phyloP scores from a whole-genome alignment of 1,140 invertebrate species.

The Drosophila saltans region DNA sequence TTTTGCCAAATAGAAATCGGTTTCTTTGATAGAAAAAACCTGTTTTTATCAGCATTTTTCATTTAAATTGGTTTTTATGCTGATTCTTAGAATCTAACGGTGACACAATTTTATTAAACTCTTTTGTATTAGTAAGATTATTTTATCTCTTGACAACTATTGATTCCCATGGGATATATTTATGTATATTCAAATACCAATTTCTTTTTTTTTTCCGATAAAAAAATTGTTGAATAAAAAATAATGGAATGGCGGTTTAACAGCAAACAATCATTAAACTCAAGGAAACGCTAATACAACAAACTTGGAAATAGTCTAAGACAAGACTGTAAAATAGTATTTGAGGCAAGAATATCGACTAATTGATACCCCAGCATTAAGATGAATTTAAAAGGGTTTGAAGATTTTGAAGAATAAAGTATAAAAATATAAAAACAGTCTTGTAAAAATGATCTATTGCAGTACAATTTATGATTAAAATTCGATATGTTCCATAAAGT shows the following conservation, averaged over 20 bases:
- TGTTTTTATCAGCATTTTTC: conserved; percentile 10
- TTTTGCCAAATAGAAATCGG: conserved; percentile 47
- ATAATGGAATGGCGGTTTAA: neutral
- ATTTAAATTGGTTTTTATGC: conserved; percentile 7
- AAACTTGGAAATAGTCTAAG: neutral
- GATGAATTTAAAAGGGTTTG: neutral
- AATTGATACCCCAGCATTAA: neutral
- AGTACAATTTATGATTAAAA: no score
- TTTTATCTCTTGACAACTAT: conserved; percentile 24
- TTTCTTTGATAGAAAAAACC: neutral
- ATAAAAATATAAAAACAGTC: no score
- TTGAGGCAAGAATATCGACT: neutral
- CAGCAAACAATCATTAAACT: neutral
- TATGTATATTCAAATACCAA: neutral
- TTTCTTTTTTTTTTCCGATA: no score
- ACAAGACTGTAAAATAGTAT: neutral
- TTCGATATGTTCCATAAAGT: no score
- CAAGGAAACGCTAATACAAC: neutral
- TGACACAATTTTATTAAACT: neutral
- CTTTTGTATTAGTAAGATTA: neutral
- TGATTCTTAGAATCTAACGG: conserved; percentile 29
- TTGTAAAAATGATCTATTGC: no score
- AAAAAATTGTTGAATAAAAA: neutral
- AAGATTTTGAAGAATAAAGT: no score
- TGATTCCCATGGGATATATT: neutral